Percentiles rank a stretch among this genome's conserved stretches.
phyloP scores from a whole-genome alignment of 1,140 invertebrate species.

The Drosophila prosaltans region DNA sequence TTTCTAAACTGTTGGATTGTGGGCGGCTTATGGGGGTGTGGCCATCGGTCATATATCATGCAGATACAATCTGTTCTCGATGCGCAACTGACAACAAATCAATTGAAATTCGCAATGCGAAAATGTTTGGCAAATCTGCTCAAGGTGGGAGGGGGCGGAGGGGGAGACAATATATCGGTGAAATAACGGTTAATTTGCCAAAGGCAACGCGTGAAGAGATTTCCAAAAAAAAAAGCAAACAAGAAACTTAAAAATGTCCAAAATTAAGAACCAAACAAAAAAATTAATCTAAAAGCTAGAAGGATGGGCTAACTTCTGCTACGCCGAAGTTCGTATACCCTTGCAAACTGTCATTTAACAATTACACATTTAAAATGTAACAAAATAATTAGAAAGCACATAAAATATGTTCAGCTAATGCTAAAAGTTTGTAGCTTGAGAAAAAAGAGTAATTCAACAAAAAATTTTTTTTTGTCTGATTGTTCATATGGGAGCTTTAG shows the following conservation, averaged over 20 bases:
- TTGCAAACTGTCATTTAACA: no score
- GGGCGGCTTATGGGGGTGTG: constrained; percentile 54
- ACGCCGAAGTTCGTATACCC: no score
- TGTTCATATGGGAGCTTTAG: no score
- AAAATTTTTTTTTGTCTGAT: no score
- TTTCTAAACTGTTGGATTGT: constrained; percentile 63
- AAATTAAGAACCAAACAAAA: background rate
- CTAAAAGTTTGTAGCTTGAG: no score
- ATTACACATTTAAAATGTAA: no score
- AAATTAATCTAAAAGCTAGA: no score
- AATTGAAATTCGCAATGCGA: constrained; percentile 67
- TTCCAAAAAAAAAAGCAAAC: constrained; percentile 41
- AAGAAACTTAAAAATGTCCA: no score
- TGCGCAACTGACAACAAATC: constrained; percentile 44
- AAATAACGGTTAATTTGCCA: constrained; percentile 61
- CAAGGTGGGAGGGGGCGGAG: constrained; percentile 31
- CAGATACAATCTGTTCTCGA: constrained; percentile 74
- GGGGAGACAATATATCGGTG: constrained; percentile 38
- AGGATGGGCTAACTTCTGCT: no score
- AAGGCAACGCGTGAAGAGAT: constrained; percentile 58
- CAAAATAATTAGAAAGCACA: no score
- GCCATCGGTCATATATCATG: constrained; percentile 59
- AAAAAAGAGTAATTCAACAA: no score
- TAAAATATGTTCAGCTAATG: no score
- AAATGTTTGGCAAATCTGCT: constrained; percentile 40